Evolutionary conservation across 2,113 vertebrate genomes (phyloP).

Genomic region (Theristicus caerulescens): DNA sequence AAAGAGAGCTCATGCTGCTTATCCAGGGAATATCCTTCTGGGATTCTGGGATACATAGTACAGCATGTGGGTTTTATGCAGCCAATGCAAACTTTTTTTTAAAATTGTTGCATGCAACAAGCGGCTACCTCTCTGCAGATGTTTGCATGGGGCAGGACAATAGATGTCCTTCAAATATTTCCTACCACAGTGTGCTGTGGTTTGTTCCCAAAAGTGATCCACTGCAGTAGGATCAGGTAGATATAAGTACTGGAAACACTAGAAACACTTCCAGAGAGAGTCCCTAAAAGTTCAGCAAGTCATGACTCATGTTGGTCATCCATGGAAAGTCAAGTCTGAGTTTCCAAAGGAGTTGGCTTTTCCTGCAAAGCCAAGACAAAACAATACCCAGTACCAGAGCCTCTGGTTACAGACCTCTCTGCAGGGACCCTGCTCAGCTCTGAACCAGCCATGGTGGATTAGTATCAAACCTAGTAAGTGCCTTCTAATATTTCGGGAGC

Average conservation of each 20-base stretch:
- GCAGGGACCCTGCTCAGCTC: not conserved
- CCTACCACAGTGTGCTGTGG: not conserved
- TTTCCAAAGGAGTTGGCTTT: not conserved
- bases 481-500: not conserved
- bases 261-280: not conserved
- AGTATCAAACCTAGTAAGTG: not conserved
- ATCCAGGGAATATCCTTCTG: not conserved
- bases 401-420: not conserved
- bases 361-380: not conserved
- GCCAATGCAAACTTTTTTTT: not conserved
- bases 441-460: accelerated
- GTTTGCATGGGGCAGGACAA: not conserved
- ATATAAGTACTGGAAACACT: not conserved
- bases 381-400: not conserved
- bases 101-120: not conserved
- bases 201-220: not conserved
- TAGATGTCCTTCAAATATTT: not conserved
- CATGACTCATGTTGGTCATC: not conserved
- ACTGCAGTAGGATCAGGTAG: not conserved
- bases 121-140: not conserved
- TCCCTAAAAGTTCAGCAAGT: not conserved
- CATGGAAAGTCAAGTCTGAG: not conserved
- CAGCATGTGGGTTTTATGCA: not conserved
- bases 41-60: not conserved
- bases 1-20: not conserved